Evolutionary conservation across 2,888 invertebrate species (phyloP), one percentile per base, ranked within the genome.

Genomic region (Nesidiocoris tenuis): DNA sequence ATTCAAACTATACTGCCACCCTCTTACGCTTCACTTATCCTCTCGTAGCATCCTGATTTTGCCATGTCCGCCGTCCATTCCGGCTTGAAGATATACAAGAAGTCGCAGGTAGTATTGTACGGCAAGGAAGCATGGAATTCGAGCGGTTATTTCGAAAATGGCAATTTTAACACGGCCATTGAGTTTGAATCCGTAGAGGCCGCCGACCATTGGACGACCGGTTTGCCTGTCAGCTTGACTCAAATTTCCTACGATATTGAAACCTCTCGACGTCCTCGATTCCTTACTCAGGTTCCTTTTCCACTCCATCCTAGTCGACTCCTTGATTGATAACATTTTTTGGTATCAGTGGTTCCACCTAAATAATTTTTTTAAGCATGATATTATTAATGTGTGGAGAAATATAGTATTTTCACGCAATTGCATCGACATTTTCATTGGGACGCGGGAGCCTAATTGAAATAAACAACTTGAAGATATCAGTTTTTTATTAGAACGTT

Each of bases 81-180:
- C 22, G 75, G 75, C 55, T 75, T 70, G 75, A 75, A 75, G 75
- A 61, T 75, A 21, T 75, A 75, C 61, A 74, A 72, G 72, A 71
- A 55, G 21, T 22, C 9, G 16, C 72, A 72, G 72, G 72, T 72
- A 72, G 39, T 24, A 61, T 65, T 65, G 65, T 19, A 23, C 70
- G 57, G 70, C 25, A 24, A 54, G 21, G 55, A 39, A 16, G 17
- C 25, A 24, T 25, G 70, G 59, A 56, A 54, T 56, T 18, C 21
- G 55, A 56, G 5, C 19, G 1, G 18, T 18, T 54, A 9, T 16
- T 21, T 66, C 16, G 23, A 67, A 67, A 56, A 22, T 12, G 21
- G 24, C 18, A 19, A 21, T 18, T 18, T 67, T n/a, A 12, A 67
- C n/a, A 67, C 55, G 67, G 39, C 65, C 23, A 54, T 25, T n/a